A percentile compares a stretch with the other conserved stretches of the same genome.
Conservation (phyloP, 2,888 invertebrate species). For the Listrodromus nycthemerus region DNA sequence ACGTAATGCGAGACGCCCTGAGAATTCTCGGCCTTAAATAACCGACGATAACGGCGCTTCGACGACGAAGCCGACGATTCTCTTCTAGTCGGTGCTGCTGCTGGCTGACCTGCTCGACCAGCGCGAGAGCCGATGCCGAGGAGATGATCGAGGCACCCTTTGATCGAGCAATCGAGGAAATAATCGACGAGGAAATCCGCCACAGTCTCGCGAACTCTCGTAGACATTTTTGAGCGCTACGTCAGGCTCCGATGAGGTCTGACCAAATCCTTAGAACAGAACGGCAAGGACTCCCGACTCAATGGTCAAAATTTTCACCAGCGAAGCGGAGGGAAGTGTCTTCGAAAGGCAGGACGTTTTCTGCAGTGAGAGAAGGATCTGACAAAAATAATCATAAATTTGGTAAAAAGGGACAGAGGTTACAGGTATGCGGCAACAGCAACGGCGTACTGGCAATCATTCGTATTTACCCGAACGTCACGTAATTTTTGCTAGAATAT, state of each 20-base stretch:
- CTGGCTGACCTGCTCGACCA: slow-evolving; percentile 22
- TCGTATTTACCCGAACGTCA: no score
- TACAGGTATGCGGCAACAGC: no score
- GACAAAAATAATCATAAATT: no score
- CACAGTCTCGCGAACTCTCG: background rate
- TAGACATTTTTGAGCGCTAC: background rate
- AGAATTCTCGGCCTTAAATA: slow-evolving; percentile 73
- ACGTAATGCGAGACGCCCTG: slow-evolving; percentile 73
- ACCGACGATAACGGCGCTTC: slow-evolving; percentile 67
- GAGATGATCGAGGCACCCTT: background rate
- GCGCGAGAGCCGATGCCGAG: background rate
- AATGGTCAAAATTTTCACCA: background rate
- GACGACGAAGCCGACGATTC: slow-evolving; percentile 10
- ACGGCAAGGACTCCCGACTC: background rate
- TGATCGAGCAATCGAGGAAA: background rate
- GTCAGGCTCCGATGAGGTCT: background rate
- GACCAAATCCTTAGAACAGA: background rate
- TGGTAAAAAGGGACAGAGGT: no score
- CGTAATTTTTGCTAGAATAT: no score
- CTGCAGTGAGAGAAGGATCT: no score
- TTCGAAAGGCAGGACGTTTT: no score
- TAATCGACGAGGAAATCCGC: background rate
- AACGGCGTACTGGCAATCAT: no score
- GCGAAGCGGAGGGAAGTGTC: background rate
- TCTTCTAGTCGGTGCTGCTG: background rate